phyloP scores from a whole-genome alignment of 2,888 invertebrate genomes.

The Diadegma fenestrale region DNA sequence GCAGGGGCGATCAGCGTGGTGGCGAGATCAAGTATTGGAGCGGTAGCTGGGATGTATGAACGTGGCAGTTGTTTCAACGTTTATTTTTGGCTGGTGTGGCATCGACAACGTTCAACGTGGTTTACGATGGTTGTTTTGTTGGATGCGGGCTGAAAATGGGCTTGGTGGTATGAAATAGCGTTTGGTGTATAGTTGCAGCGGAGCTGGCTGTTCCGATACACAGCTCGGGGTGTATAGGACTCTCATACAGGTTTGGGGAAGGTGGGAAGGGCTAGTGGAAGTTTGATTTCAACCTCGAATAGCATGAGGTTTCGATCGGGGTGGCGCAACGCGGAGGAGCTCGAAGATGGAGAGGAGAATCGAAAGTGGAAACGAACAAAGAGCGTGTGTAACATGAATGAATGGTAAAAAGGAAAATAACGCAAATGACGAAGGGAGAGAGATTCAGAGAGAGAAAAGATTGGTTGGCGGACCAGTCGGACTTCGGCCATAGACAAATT shows the following conservation, averaged over 20 bases:
- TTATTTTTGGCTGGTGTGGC: conserved; percentile 67
- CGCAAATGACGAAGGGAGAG: neutral
- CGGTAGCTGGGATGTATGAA: conserved; percentile 60
- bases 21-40: conserved; percentile 25
- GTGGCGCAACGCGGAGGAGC: conserved; percentile 26
- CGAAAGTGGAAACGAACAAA: conserved; percentile 49
- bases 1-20: neutral
- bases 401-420: conserved; percentile 55
- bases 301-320: conserved; percentile 64
- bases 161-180: conserved; percentile 53
- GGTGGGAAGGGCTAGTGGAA: conserved; percentile 36
- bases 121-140: conserved; percentile 69
- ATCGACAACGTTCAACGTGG: conserved; percentile 70
- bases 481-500: conserved; percentile 65
- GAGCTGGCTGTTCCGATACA: conserved; percentile 60
- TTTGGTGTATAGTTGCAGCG: conserved; percentile 22
- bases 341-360: conserved; percentile 40
- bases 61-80: conserved; percentile 70
- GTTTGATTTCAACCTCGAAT: conserved; percentile 70
- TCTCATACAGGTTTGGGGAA: conserved; percentile 1
- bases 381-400: conserved; percentile 14
- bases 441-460: conserved; percentile 19
- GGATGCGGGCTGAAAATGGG: conserved; percentile 62
- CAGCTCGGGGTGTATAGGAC: conserved; percentile 23
- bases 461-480: conserved; percentile 43